A percentile compares a stretch with the other conserved stretches of the same genome.
Evolutionary conservation across 2,797 vertebrate species (phyloP).

Genomic region (Sebastes elongatus): DNA sequence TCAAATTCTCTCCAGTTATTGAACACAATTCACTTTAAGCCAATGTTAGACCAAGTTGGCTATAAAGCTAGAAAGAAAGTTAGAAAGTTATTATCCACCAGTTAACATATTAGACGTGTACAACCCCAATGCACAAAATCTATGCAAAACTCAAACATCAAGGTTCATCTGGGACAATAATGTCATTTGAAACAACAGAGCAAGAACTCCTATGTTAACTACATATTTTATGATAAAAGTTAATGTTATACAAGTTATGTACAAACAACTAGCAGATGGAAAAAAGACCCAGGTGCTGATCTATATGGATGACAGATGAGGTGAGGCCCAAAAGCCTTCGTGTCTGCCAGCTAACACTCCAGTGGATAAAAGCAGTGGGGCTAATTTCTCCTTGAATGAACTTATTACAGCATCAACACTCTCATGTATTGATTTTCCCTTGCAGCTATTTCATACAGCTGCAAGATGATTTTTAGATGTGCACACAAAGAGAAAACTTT

Average conservation of each 20-base stretch:
- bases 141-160: not conserved
- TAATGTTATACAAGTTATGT: not conserved
- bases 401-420: not conserved
- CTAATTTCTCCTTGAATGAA: constrained; percentile 14
- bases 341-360: constrained; percentile 15
- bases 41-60: not conserved
- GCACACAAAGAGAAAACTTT: not conserved
- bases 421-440: constrained; percentile 18
- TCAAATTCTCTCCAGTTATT: not conserved
- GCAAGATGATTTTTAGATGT: not conserved
- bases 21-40: not conserved
- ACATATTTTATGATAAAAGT: not conserved
- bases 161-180: not conserved
- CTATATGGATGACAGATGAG: constrained; percentile 16
- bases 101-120: no score
- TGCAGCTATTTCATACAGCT: constrained; percentile 7
- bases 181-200: not conserved
- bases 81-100: not conserved
- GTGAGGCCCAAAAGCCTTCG: constrained; percentile 16
- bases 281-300: constrained; percentile 39
- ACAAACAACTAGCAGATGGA: constrained; percentile 7
- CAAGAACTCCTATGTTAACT: not conserved
- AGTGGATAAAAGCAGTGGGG: not conserved
- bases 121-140: not conserved
- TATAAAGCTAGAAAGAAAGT: not conserved